Evolutionary conservation across 2,113 vertebrate genomes (phyloP), one percentile per base, ranked within the genome.

Genomic region (Tonatia bakeri): DNA sequence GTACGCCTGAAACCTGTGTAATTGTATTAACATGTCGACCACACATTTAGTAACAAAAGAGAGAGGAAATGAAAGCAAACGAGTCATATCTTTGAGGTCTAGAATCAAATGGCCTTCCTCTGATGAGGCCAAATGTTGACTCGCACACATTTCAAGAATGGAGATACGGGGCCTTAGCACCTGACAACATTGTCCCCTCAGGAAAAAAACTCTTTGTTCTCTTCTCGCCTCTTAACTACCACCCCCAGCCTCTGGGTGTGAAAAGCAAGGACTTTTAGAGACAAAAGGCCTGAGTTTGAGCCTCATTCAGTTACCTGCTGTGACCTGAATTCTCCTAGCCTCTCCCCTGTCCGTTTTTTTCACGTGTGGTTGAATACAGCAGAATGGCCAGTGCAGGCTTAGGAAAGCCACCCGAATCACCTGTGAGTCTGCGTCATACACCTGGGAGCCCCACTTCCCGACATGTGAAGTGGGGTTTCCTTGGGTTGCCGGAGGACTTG

Each of bases 341-440:
- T 73, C 80, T 40, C 64, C 12, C 1, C 5, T 0, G 4, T 19
- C 70, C 9, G 17, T 50, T 36, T 77, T 77, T 76, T 38, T 43
- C 36, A 67, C 28, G 8, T 16, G 45, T 11, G 19, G 31, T 72
- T 70, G 70, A 43, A 1, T 20, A 1, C 28, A 16, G 20, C 38
- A 33, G 1, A 15, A 28, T 1, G 13, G 38, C 72, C 2, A 0
- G 0, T 24, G 50, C 3, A 20, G 36, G n/a, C n/a, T 40, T n/a
- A 4, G 59, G 67, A 22, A 73, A 50, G n/a, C 36, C 83, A 9
- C 6, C 14, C 5, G n/a, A 2, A 7, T 17, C 73, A 2, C 28
- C 43, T 20, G 9, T 3, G 10, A 19, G 11, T 3, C 52, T 17
- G 2, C 10, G 7, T 17, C 19, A 14, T 0, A 0, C 13, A 0